A percentile compares a stretch with the other conserved stretches of the same genome.
Conservation (phyloP, 2,113 vertebrate species). For the Caracal caracal region DNA sequence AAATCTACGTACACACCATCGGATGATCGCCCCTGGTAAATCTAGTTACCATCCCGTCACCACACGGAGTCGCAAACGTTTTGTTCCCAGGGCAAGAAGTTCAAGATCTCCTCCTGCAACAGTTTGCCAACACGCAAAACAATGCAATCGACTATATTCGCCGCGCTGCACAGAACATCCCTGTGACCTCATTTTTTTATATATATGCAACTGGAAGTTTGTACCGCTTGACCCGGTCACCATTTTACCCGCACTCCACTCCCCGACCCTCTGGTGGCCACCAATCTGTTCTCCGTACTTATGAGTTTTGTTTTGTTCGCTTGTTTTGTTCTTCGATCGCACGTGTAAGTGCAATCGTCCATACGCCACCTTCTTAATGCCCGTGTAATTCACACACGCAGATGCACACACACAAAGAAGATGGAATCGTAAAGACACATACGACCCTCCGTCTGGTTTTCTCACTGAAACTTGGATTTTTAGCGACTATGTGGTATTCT, state of each 20-base stretch:
- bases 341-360: no score
- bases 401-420: background rate
- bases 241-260: background rate
- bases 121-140: background rate
- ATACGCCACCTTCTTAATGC: background rate
- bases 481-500: background rate
- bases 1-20: background rate
- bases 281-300: background rate
- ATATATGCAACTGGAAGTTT: background rate
- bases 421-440: background rate
- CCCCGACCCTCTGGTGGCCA: background rate
- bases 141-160: background rate
- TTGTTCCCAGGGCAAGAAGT: no score
- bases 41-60: background rate
- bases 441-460: background rate
- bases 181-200: background rate
- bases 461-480: conserved; percentile 13
- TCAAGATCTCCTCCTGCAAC: background rate
- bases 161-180: background rate
- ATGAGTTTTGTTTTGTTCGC: background rate
- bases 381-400: accelerated
- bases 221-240: background rate
- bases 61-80: background rate
- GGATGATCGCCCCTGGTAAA: background rate
- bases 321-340: background rate